These are phyloP conservation scores for Paraescarpia echinospica DNA, from an alignment of 1,140 invertebrate genomes.

Conservation along the genomic window DNA sequence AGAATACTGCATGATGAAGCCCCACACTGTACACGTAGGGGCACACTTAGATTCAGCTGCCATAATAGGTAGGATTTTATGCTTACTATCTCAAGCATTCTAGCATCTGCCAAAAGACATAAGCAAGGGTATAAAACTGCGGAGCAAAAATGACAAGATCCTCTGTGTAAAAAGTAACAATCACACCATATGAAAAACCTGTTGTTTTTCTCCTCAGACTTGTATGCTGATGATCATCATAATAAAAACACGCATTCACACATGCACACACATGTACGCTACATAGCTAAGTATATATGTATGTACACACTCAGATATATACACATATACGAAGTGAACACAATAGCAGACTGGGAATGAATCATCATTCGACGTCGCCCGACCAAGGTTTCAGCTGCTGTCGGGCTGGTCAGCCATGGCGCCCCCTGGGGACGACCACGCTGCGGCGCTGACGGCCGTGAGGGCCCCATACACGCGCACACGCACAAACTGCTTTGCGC, in stretches of 20 bases:
- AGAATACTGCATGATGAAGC: background rate
- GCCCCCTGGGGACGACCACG: background rate
- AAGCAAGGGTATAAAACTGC: background rate
- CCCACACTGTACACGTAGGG: background rate
- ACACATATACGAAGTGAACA: slow-evolving; percentile 7
- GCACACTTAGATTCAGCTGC: background rate
- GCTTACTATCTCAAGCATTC: background rate
- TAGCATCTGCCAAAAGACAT: slow-evolving; percentile 14
- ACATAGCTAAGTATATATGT: background rate
- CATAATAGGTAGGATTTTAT: background rate
- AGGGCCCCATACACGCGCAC: background rate
- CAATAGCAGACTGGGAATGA: slow-evolving; percentile 5
- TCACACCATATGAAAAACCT: background rate
- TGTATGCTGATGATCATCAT: background rate
- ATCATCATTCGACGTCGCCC: background rate
- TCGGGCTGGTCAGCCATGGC: background rate
- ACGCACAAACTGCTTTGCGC: background rate
- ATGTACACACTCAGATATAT: slow-evolving; percentile 12
- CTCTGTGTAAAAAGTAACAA: background rate
- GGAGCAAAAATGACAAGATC: slow-evolving; percentile 62
- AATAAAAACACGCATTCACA: background rate
- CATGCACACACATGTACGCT: background rate
- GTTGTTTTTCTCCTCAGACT: background rate
- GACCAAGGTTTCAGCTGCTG: background rate
- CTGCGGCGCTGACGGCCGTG: background rate